Percentiles rank a stretch among this genome's conserved stretches.
Conservation (phyloP, 2,113 vertebrate genomes). For the Anguilla rostrata region DNA sequence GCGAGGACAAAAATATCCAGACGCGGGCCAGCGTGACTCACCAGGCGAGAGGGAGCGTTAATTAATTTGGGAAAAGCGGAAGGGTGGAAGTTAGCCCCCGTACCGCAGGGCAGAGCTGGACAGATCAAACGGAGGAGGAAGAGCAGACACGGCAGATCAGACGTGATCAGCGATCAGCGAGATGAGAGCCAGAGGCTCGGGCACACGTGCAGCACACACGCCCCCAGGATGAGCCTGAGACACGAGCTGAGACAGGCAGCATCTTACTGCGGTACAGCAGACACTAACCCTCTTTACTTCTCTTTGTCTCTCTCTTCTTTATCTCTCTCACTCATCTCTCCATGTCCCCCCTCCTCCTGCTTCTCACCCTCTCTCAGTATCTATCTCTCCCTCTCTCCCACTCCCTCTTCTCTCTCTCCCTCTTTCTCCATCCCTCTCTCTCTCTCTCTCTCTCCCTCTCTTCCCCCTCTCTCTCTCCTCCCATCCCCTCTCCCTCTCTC, state of each 20-base stretch:
- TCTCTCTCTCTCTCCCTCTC: neutral
- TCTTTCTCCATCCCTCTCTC: neutral
- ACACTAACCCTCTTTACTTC: neutral
- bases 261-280: neutral
- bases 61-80: constrained; percentile 19
- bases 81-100: neutral
- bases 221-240: neutral
- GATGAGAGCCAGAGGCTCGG: neutral
- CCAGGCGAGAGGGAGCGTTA: neutral
- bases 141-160: neutral
- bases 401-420: neutral
- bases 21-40: constrained; percentile 26
- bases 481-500: neutral
- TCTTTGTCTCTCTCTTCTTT: neutral
- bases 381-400: too few relatives aligned
- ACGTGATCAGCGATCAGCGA: neutral
- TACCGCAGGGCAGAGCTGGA: neutral
- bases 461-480: neutral
- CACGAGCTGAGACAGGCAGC: neutral
- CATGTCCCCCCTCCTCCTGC: too few relatives aligned
- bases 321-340: too few relatives aligned
- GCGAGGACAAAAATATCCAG: constrained; percentile 26
- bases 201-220: neutral
- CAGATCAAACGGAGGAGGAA: neutral
- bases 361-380: too few relatives aligned